Evolutionary conservation across 2,797 vertebrate species (phyloP).

Genomic region (Enteromius argenteus): DNA sequence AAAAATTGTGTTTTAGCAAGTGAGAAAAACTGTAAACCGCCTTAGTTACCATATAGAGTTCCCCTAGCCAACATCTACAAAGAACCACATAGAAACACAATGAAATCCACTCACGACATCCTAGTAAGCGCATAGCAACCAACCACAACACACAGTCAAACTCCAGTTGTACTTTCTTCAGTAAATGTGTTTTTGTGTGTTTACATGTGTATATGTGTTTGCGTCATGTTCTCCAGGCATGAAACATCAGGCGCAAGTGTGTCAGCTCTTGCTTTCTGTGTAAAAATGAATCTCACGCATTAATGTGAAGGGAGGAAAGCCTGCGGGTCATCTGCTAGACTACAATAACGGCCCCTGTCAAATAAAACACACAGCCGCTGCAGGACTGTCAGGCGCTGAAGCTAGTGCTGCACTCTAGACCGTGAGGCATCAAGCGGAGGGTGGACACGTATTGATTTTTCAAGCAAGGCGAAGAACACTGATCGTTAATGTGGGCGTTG

Average conservation of each 20-base stretch:
- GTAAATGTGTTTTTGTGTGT: neutral
- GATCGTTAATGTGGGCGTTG: constrained; percentile 48
- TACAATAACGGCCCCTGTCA: constrained; percentile 32
- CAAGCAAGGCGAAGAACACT: constrained; percentile 17
- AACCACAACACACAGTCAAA: neutral
- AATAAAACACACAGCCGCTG: constrained; percentile 26
- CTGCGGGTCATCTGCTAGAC: constrained; percentile 17
- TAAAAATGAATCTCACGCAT: constrained; percentile 32
- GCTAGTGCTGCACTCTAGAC: constrained; percentile 20
- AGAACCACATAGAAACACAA: neutral
- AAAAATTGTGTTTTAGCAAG: too few relatives aligned
- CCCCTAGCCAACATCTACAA: neutral
- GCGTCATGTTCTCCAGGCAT: neutral
- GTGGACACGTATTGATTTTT: constrained; percentile 47
- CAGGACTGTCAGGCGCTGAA: constrained; percentile 21
- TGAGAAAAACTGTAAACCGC: too few relatives aligned
- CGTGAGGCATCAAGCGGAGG: constrained; percentile 34
- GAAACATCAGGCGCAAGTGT: neutral
- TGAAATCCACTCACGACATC: neutral
- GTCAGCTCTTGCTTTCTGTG: neutral
- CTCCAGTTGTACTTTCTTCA: neutral
- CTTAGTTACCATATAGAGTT: neutral
- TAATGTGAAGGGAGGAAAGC: constrained; percentile 16
- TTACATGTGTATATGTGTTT: neutral
- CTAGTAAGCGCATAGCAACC: neutral